Conservation (phyloP, 1,140 invertebrate species). For the Pantala flavescens region DNA sequence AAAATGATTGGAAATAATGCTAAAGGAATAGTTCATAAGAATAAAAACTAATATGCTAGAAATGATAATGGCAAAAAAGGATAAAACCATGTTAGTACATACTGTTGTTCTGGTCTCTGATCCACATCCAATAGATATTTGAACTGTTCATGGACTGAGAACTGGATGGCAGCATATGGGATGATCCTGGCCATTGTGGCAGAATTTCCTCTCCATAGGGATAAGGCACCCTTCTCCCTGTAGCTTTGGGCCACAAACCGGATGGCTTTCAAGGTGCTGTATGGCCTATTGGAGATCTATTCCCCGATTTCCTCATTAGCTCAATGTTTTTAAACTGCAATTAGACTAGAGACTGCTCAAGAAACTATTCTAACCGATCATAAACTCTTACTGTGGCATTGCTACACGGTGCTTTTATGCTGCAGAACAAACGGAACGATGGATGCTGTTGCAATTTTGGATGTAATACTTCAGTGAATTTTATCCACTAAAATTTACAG, state of each 20-base stretch:
- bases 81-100: too few relatives aligned
- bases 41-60: too few relatives aligned
- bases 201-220: constrained; percentile 93
- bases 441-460: too few relatives aligned
- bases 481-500: too few relatives aligned
- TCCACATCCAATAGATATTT: constrained; percentile 70
- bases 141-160: constrained; percentile 93
- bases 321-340: constrained; percentile 12
- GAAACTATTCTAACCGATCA: background rate
- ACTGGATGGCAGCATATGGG: constrained; percentile 96
- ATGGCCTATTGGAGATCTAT: constrained; percentile 51
- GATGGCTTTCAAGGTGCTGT: constrained; percentile 66
- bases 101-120: constrained; percentile 44
- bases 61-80: too few relatives aligned
- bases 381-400: too few relatives aligned
- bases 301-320: background rate
- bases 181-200: constrained; percentile 95
- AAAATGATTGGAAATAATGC: too few relatives aligned
- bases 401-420: too few relatives aligned
- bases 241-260: constrained; percentile 64
- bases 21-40: too few relatives aligned
- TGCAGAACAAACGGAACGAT: too few relatives aligned
- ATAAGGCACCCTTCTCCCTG: constrained; percentile 61
- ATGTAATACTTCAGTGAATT: too few relatives aligned
- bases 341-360: background rate